Evolutionary conservation across 2,888 invertebrate genomes (phyloP), one percentile per base, ranked within the genome.

Genomic region (Subacronicta megacephala): DNA sequence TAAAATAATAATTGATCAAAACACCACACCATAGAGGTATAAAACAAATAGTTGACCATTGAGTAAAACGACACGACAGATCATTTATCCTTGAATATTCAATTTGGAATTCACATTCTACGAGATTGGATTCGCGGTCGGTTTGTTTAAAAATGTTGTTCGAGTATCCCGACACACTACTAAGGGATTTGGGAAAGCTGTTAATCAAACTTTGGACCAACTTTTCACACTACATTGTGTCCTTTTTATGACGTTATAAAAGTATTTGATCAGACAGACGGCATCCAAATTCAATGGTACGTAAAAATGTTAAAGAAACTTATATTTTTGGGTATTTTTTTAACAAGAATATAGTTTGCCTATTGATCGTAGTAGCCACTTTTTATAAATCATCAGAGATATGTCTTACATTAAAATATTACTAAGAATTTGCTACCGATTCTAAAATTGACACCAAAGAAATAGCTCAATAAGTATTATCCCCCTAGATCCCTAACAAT

Each of bases 211-310:
- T 42, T 41, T 18, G 16, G 17, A 36, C 18, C 13, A 51, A 50
- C 23, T 62, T 54, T 56, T 44, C 23, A 23, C 47, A 10, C 17
- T 16, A 18, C 33, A 26, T 51, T 62, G 38, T 62, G 9, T 49
- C 38, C 26, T 44, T 60, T 52, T 69, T 57, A 56, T 62, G 41
- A 13, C 29, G 23, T 35, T 49, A 46, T 68, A 49, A 55, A 65
- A 41, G 17, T 46, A 41, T 47, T 56, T 16, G 16, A 67, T 50
- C 33, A 35, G 35, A 60, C 9, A 3, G 7, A 37, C 3, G n/a
- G 37, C 15, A 17, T n/a, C 20, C 7, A 40, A 16, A 66, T 53
- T 42, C 23, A 53, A 35, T 42, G 17, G 10, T 47, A 38, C 36
- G 37, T 41, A 49, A 45, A 61, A 15, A 13, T 17, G 20, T 1